A percentile compares a stretch with the other conserved stretches of the same genome.
These are phyloP conservation scores for Cremastinae sp. DNA, from an alignment of 2,888 invertebrate species.

Conservation along the genomic window DNA sequence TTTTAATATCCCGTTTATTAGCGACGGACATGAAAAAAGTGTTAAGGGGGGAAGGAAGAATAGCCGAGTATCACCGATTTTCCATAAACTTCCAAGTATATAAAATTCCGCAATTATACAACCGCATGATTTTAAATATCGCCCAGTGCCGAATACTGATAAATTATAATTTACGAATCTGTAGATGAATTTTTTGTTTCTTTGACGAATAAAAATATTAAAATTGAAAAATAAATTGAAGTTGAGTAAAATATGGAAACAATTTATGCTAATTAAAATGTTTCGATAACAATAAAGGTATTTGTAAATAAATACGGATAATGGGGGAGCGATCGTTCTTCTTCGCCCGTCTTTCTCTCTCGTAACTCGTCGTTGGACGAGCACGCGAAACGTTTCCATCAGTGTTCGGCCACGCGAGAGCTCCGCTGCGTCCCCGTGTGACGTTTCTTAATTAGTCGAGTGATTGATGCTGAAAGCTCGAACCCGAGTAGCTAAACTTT, in stretches of 20 bases:
- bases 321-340: constrained; percentile 43
- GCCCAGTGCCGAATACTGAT: too few species aligned
- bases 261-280: background rate
- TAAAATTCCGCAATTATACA: too few species aligned
- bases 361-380: constrained; percentile 44
- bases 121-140: too few species aligned
- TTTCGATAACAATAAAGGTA: too few species aligned
- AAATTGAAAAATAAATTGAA: too few species aligned
- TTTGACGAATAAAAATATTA: too few species aligned
- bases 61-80: constrained; percentile 4
- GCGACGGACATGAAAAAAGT: background rate
- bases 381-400: constrained; percentile 60
- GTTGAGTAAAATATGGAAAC: background rate
- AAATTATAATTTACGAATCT: too few species aligned
- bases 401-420: constrained; percentile 59
- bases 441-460: constrained; percentile 62
- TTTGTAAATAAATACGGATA: background rate
- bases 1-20: constrained; percentile 14
- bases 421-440: constrained; percentile 62
- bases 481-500: constrained; percentile 54
- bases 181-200: too few species aligned
- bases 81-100: too few species aligned
- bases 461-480: constrained; percentile 66
- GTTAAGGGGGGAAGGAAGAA: too few species aligned
- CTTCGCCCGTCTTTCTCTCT: constrained; percentile 34